Conservation (phyloP, 2,113 vertebrate genomes). For the Cathartes aura region DNA sequence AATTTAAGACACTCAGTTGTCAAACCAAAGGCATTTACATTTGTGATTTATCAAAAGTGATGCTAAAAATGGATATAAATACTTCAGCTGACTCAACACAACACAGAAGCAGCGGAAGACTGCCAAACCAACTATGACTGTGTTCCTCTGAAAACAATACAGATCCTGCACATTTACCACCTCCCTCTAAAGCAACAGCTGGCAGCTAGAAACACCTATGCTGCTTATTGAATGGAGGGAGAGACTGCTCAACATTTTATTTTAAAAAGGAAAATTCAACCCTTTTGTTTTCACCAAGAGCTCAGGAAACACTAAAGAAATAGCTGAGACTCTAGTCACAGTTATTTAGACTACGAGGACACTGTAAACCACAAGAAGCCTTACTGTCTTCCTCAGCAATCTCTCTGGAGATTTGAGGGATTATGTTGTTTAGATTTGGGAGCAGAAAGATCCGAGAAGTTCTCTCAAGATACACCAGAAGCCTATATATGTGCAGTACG, state of each 20-base stretch:
- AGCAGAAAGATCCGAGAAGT: not conserved
- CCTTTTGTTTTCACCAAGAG: not conserved
- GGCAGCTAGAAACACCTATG: not conserved
- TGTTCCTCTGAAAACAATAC: not conserved
- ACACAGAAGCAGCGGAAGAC: not conserved
- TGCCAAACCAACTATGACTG: not conserved
- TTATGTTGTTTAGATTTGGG: not conserved
- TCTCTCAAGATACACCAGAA: not conserved
- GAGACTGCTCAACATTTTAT: not conserved
- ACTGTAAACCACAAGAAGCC: not conserved
- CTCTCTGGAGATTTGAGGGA: not conserved
- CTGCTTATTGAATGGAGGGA: not conserved
- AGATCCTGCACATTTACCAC: not conserved
- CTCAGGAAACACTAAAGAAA: not conserved
- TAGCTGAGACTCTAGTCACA: not conserved
- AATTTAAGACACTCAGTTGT: not conserved
- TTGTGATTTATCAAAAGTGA: not conserved
- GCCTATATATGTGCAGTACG: not conserved
- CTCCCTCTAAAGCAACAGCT: not conserved
- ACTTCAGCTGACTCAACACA: not conserved
- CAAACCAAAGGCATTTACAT: not conserved
- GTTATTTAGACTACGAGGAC: not conserved
- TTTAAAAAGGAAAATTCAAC: not conserved
- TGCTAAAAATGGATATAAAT: not conserved
- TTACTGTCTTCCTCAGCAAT: not conserved